Base-by-base conservation (phyloP, 1,140 invertebrate species). In the Protaetia brevitarsis region DNA sequence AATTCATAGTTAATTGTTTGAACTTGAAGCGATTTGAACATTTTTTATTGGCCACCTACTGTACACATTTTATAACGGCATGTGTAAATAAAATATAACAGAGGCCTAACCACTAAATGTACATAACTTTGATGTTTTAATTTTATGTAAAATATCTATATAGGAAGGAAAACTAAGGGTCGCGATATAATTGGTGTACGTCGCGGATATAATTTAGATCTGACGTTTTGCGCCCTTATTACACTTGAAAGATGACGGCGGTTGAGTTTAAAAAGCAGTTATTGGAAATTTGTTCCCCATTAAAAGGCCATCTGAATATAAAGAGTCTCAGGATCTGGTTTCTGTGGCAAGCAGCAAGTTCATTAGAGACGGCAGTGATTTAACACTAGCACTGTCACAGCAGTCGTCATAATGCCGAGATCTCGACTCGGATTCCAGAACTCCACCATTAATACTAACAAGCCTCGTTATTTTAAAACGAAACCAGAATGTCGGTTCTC, bases 401-500 rank as follows among this genome's bases (percentile, higher is more conserved):
- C 56, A 58, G 56, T 58, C 56, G 26, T 58, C 56, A 58, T 58
- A 58, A 58, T 29, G 56, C 56, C 28, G 28, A 27, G 56, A 58
- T 58, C 56, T 58, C 56, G 56, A 28, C 67, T 65, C 67, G 60
- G 59, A 66, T 68, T 68, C 67, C 67, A 68, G 57, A 63, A 68
- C 67, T 64, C 31, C 56, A 29, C 67, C 67, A 68, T 68, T 68
- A 68, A 65, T 66, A 66, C 67, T 68, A 68, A 68, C 67, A 68
- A 68, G 67, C 67, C 67, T 68, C 67, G 67, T 68, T 68, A 68
- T 68, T 68, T 68, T 68, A 28, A 68, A 68, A 66, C 67, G 67
- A 61, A 66, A 68, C 57, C 66, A 36, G 56, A 62, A 64, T 58
- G 56, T 30, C 56, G 56, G 26, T 28, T 58, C 23, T 58, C 56